A percentile compares a stretch with the other conserved stretches of the same genome.
Evolutionary conservation across 2,113 vertebrate species (phyloP).

Genomic region (Antechinus stuartii): DNA sequence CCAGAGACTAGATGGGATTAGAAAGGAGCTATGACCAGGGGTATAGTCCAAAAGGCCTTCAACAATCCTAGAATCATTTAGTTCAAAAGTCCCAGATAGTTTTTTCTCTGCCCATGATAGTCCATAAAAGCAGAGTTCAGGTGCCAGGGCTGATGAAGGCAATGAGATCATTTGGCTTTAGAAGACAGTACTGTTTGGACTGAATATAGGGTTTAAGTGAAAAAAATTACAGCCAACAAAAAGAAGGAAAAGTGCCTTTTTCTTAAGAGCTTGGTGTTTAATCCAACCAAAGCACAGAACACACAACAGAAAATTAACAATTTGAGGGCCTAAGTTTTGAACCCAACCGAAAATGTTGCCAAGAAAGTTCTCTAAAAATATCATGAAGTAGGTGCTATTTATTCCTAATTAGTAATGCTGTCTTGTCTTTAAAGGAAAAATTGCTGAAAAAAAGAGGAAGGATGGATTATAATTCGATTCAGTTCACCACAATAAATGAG

Average conservation of each 20-base stretch:
- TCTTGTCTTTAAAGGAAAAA: background rate
- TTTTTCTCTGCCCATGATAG: slow-evolving; percentile 23
- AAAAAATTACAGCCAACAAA: background rate
- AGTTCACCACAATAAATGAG: background rate
- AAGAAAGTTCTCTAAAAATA: background rate
- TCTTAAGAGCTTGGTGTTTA: background rate
- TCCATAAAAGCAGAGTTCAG: slow-evolving; percentile 26
- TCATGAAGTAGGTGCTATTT: background rate
- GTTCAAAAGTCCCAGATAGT: background rate
- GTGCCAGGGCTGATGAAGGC: slow-evolving; percentile 1
- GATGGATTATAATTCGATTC: background rate
- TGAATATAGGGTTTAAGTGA: background rate
- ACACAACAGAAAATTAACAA: background rate
- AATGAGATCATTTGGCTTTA: slow-evolving; percentile 39
- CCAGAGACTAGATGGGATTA: background rate
- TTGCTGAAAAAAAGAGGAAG: background rate
- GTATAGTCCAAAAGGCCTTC: background rate
- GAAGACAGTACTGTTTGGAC: background rate
- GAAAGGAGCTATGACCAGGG: background rate
- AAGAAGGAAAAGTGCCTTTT: background rate
- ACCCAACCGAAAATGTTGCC: background rate
- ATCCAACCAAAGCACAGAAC: background rate
- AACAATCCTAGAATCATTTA: background rate
- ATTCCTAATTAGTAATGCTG: background rate
- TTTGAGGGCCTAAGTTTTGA: background rate